Conservation (phyloP, 1,140 invertebrate genomes). For the Drosophila repletoides region DNA sequence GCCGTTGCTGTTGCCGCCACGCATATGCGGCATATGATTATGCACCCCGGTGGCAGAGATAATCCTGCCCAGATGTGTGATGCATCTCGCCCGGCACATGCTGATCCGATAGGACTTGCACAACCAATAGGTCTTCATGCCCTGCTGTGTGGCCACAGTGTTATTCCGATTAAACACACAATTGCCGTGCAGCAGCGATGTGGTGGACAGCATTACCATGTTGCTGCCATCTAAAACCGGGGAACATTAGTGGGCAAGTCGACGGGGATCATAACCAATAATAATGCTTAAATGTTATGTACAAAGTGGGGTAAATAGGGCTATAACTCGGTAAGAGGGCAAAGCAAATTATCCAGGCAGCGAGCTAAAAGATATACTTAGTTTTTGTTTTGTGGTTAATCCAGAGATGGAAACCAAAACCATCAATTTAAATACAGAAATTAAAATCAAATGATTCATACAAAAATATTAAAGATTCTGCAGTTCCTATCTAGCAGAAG, state of each 20-base stretch:
- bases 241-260: conserved; percentile 66
- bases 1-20: conserved; percentile 28
- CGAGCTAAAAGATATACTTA: conserved; percentile 3
- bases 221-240: conserved; percentile 68
- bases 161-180: conserved; percentile 82
- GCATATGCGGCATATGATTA: conserved; percentile 81
- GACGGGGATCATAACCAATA: conserved; percentile 5
- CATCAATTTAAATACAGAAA: background rate
- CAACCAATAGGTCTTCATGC: conserved; percentile 82
- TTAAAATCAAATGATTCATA: background rate
- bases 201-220: conserved; percentile 81
- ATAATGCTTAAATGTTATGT: conserved; percentile 60
- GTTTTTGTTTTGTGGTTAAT: conserved; percentile 7
- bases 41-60: conserved; percentile 81
- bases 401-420: conserved; percentile 51
- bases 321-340: background rate
- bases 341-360: conserved; percentile 11
- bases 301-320: conserved; percentile 30
- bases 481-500: too few species aligned
- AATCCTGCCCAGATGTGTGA: conserved; percentile 79
- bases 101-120: conserved; percentile 82
- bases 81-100: conserved; percentile 82
- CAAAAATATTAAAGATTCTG: too few species aligned
- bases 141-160: conserved; percentile 82
- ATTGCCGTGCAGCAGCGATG: conserved; percentile 81